Percentiles rank a stretch among this genome's conserved stretches.
These are phyloP conservation scores for Trichonephila clavata DNA, from an alignment of 1,140 invertebrate genomes.

Conservation along the genomic window DNA sequence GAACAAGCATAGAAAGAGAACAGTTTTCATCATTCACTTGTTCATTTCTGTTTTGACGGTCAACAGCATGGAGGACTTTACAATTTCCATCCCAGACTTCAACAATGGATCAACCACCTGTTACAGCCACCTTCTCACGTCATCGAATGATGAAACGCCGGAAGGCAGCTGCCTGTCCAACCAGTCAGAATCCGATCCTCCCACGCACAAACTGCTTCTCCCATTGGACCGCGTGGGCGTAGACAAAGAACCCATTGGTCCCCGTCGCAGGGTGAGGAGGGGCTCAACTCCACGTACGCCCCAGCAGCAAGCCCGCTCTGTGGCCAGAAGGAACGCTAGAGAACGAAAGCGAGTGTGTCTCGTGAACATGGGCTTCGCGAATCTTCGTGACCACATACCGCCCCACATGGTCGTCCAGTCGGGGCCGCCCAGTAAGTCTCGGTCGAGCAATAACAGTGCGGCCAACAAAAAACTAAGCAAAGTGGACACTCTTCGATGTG, in stretches of 20 bases:
- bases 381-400: slow-evolving; percentile 77
- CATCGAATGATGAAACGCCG: not conserved
- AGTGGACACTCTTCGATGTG: slow-evolving; percentile 95
- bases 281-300: slow-evolving; percentile 57
- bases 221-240: slow-evolving; percentile 68
- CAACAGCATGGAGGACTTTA: not conserved
- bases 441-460: not conserved
- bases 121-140: not conserved
- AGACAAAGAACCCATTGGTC: slow-evolving; percentile 55
- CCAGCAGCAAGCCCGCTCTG: slow-evolving; percentile 78
- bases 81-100: slow-evolving; percentile 4
- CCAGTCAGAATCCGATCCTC: slow-evolving; percentile 50
- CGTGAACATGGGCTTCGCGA: slow-evolving; percentile 80
- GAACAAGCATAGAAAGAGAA: not conserved
- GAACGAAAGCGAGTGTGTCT: slow-evolving; percentile 82
- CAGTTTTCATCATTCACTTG: not conserved
- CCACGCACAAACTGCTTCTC: slow-evolving; percentile 47
- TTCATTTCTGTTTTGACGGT: not conserved
- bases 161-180: slow-evolving; percentile 1
- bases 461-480: slow-evolving; percentile 94
- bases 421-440: slow-evolving; percentile 79
- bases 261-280: slow-evolving; percentile 42
- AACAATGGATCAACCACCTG: slow-evolving; percentile 2
- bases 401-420: slow-evolving; percentile 56
- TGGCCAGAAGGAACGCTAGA: slow-evolving; percentile 81